Conservation (phyloP, 2,113 vertebrate genomes). For the Ctenodactylus gundi region DNA sequence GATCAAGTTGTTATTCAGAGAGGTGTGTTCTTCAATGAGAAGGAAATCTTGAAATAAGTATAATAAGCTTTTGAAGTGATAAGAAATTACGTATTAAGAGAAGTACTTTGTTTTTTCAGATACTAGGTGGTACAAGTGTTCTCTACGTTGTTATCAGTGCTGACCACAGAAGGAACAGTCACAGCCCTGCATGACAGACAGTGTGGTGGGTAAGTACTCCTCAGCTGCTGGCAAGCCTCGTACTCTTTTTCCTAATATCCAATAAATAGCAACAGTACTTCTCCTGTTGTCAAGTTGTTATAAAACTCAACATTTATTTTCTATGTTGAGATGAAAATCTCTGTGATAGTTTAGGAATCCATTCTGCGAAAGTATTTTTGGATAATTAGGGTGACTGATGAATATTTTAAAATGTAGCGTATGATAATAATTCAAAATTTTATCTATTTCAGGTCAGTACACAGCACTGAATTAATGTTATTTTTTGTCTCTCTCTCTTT, state of each 20-base stretch:
- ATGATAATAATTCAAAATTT: neutral
- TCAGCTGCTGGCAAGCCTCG: neutral
- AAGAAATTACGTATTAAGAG: too few relatives aligned
- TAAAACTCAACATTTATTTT: neutral
- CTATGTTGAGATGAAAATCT: neutral
- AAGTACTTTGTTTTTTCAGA: too few relatives aligned
- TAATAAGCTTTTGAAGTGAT: neutral
- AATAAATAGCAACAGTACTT: neutral
- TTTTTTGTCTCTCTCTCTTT: neutral
- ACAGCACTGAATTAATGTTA: neutral
- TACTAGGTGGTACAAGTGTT: too few relatives aligned
- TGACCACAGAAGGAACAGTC: neutral
- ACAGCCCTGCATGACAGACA: neutral
- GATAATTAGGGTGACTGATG: neutral
- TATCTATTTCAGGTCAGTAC: neutral
- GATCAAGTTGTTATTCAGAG: too few relatives aligned
- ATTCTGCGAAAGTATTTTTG: neutral
- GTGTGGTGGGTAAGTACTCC: neutral
- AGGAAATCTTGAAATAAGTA: neutral
- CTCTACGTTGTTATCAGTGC: neutral
- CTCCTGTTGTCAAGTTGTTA: neutral
- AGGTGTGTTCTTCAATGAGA: neutral
- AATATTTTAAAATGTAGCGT: neutral
- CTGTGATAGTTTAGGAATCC: neutral
- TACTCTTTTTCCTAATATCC: neutral